Conservation (phyloP, 2,113 vertebrate genomes). For the Pachyramphus minor region DNA sequence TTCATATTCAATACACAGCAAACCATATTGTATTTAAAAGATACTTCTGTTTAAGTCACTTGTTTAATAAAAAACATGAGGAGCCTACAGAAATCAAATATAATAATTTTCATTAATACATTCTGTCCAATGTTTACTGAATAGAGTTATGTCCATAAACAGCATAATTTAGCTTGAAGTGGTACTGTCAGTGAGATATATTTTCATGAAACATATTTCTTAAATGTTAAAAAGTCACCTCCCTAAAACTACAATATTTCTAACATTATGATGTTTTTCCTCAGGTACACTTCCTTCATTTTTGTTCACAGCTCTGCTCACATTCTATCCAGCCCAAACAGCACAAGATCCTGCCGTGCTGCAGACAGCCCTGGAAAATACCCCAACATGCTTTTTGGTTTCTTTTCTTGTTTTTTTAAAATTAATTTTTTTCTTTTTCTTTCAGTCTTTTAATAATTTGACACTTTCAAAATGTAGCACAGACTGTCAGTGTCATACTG, state of each 20-base stretch:
- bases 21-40: neutral
- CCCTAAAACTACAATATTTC: neutral
- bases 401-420: neutral
- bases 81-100: neutral
- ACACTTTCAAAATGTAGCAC: neutral
- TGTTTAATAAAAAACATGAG: neutral
- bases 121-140: neutral
- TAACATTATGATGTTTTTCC: neutral
- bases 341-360: neutral
- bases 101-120: neutral
- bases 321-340: neutral
- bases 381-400: neutral
- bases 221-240: neutral
- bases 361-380: neutral
- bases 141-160: neutral
- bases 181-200: neutral
- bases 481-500: neutral
- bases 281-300: neutral
- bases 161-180: neutral
- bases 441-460: neutral
- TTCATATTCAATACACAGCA: neutral
- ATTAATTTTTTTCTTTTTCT: neutral
- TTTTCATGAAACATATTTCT: neutral
- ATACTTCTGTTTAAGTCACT: neutral
- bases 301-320: neutral